Evolutionary conservation across 2,113 vertebrate genomes (phyloP), one percentile per base, ranked within the genome.

Genomic region (Malurus alboscapulatus): DNA sequence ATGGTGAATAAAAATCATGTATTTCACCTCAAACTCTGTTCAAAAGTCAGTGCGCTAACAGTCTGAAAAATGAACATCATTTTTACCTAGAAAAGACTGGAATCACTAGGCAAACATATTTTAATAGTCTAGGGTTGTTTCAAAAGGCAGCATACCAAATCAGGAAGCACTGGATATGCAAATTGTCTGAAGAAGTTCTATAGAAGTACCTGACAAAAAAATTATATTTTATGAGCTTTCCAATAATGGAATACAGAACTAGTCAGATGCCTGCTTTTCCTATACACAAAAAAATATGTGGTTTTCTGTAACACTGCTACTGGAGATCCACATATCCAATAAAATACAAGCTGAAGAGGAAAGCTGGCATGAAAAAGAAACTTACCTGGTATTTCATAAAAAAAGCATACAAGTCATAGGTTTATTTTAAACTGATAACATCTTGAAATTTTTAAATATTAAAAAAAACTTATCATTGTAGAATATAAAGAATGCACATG

Each of bases 1-100:
- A 14, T 3, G 65, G 14, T 22, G 69, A 84, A 44, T 40, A n/a
- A 0, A 0, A 38, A 0, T 22, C 18, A 79, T 19, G 3, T 12
- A 48, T 68, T 82, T 58, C 5, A 69, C 26, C 13, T 66, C 42
- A 53, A 79, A 73, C 32, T 61, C 36, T 26, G 12, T 54, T 69
- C 26, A 88, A 59, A 81, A 75, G 53, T 22, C 54, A 50, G 6
- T 2, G 2, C 4, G 14, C 6, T 32, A 76, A 42, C 40, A 71
- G 47, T 57, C 17, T 73, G n/a, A 62, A 85, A 93, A 58, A 2
- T 3, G 34, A 88, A 53, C 45, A 16, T 32, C 61, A 13, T 14
- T 57, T 26, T 66, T 65, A 26, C 50, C 44, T 54, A 61, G 54
- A 42, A 87, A 92, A 94, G 50, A 29, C 22, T 27, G 20, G 57